phyloP scores from a whole-genome alignment of 2,113 vertebrate genomes.

The Aptenodytes patagonicus region DNA sequence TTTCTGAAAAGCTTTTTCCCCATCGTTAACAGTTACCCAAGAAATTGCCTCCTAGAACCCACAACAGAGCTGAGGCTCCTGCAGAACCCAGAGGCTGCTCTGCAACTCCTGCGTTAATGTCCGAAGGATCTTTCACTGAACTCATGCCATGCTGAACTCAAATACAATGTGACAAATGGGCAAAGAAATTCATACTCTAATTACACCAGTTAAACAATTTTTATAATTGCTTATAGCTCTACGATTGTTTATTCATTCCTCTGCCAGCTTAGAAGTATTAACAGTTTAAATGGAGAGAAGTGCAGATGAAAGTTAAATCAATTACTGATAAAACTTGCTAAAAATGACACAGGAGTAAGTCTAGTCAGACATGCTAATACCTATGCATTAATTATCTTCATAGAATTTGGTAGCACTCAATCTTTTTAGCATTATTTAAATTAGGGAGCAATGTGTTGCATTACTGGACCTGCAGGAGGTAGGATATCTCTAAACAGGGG shows the following conservation, averaged over 20 bases:
- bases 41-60: neutral
- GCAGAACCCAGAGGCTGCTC: neutral
- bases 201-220: neutral
- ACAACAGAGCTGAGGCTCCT: neutral
- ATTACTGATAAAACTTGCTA: neutral
- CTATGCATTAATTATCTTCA: neutral
- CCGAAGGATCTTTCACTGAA: neutral
- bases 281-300: neutral
- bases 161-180: neutral
- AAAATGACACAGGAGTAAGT: neutral
- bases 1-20: neutral
- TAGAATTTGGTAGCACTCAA: neutral
- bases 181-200: neutral
- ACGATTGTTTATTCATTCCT: neutral
- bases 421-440: slow-evolving; percentile 7
- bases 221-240: neutral
- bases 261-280: neutral
- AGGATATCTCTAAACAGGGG: neutral
- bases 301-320: neutral
- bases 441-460: neutral
- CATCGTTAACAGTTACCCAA: neutral
- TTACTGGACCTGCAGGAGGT: neutral
- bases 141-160: neutral
- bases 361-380: neutral
- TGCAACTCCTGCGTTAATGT: neutral